Conservation (phyloP, 2,113 vertebrate species). For the Corvus hawaiiensis region DNA sequence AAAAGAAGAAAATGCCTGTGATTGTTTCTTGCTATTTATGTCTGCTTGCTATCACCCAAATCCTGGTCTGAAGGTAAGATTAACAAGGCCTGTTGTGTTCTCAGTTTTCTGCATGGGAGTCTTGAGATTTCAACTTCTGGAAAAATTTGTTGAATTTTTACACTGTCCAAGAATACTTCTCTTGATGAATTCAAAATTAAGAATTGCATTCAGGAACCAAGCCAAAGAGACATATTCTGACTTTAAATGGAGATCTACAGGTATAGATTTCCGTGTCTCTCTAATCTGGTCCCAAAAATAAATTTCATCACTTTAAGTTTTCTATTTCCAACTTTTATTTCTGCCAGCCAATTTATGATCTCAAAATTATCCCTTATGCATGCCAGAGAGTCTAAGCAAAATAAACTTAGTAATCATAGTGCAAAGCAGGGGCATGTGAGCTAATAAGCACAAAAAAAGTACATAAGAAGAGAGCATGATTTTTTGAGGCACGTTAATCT, state of each 20-base stretch:
- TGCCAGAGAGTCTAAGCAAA: neutral
- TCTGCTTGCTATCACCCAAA: neutral
- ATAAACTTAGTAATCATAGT: neutral
- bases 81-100: neutral
- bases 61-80: neutral
- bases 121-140: neutral
- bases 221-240: neutral
- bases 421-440: neutral
- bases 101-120: fast-evolving
- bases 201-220: neutral
- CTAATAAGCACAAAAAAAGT: neutral
- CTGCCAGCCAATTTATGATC: neutral
- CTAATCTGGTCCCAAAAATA: neutral
- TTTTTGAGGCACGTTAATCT: neutral
- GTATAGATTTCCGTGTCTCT: neutral
- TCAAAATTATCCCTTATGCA: neutral
- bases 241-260: neutral
- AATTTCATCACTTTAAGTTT: neutral
- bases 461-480: neutral
- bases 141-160: neutral
- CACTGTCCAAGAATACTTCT: neutral
- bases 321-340: neutral
- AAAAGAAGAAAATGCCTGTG: neutral
- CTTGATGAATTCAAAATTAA: neutral
- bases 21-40: neutral